A percentile compares a stretch with the other conserved stretches of the same genome.
These are phyloP conservation scores for Lates calcarifer DNA, from an alignment of 2,113 vertebrate species.

Conservation along the genomic window DNA sequence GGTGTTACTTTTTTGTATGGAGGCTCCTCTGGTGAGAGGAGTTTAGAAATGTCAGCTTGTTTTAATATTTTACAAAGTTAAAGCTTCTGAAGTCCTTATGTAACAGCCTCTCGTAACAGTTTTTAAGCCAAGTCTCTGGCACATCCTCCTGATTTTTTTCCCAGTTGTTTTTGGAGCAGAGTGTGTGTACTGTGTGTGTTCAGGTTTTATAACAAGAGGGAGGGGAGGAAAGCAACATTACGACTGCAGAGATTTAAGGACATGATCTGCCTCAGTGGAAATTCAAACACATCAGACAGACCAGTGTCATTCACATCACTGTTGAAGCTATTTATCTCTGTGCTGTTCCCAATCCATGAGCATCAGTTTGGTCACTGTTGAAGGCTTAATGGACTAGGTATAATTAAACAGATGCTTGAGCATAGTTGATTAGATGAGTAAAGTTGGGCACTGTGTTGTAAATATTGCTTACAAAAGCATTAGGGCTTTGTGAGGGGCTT, in stretches of 20 bases:
- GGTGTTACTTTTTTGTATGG: neutral
- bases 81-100: constrained; percentile 58
- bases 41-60: constrained; percentile 13
- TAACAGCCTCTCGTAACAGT: constrained; percentile 45
- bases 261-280: constrained; percentile 45
- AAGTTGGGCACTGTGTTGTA: neutral
- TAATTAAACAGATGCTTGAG: constrained; percentile 42
- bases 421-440: constrained; percentile 28
- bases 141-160: constrained; percentile 6
- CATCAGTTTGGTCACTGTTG: constrained; percentile 9
- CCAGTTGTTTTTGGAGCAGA: constrained; percentile 34
- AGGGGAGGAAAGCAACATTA: constrained; percentile 36
- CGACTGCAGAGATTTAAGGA: constrained; percentile 46
- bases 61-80: constrained; percentile 42
- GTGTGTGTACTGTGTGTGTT: constrained; percentile 41
- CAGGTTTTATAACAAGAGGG: constrained; percentile 54
- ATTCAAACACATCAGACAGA: constrained; percentile 8
- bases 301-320: constrained; percentile 26
- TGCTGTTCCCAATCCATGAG: neutral
- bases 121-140: constrained; percentile 54
- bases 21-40: neutral
- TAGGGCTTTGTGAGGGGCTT: constrained; percentile 8
- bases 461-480: neutral
- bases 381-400: constrained; percentile 29
- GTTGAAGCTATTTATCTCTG: neutral